These are phyloP conservation scores for Haemorhous mexicanus DNA, from an alignment of 2,113 vertebrate species.

Conservation along the genomic window DNA sequence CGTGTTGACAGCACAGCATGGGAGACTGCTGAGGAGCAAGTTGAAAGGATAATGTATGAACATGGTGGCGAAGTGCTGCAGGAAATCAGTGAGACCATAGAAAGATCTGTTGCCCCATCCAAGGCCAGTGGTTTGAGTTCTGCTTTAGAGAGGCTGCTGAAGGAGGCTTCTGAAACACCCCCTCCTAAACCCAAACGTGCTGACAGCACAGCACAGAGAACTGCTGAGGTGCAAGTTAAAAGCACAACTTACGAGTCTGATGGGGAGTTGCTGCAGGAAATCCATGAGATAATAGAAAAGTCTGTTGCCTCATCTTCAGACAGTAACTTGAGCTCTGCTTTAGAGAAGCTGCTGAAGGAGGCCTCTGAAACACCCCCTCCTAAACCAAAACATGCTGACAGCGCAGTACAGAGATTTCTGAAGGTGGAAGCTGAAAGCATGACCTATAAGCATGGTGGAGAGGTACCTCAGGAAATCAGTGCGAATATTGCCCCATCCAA, in stretches of 20 bases:
- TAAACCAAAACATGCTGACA: neutral
- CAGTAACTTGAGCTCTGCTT: neutral
- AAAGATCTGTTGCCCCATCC: neutral
- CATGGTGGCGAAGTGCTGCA: neutral
- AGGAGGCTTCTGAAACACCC: neutral
- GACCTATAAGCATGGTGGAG: fast-evolving
- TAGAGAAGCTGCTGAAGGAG: conserved; percentile 9
- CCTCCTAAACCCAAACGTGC: neutral
- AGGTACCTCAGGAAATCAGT: neutral
- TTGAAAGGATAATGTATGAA: neutral
- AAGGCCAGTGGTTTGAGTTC: neutral
- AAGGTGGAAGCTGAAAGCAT: neutral
- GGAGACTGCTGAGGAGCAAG: neutral
- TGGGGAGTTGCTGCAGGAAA: neutral
- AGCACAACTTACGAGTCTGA: neutral
- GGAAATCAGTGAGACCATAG: conserved; percentile 26
- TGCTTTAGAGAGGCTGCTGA: neutral
- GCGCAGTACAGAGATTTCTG: neutral
- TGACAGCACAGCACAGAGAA: fast-evolving
- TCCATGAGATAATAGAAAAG: neutral
- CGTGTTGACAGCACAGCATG: fast-evolving
- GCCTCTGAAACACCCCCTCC: neutral
- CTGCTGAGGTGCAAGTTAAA: neutral
- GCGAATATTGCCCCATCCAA: neutral
- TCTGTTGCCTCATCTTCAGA: neutral